Evolutionary conservation across 2,797 vertebrate species (phyloP).

Genomic region (Xenopus petersii): DNA sequence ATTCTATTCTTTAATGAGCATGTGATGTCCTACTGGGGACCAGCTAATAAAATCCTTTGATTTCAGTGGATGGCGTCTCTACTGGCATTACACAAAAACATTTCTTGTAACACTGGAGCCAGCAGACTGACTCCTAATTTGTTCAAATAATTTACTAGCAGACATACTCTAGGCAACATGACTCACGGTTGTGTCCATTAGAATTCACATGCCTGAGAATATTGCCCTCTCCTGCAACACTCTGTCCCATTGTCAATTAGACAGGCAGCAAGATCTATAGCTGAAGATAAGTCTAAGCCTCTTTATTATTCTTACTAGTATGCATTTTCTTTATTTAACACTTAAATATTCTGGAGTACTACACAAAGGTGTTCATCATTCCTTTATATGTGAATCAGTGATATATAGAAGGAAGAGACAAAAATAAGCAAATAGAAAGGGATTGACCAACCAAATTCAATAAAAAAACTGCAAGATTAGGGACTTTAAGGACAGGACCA

Average conservation of each 20-base stretch:
- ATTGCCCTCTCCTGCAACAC: slow-evolving; percentile 7
- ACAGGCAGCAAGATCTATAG: neutral
- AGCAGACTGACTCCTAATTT: slow-evolving; percentile 16
- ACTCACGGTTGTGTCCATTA: neutral
- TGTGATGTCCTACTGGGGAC: slow-evolving; percentile 41
- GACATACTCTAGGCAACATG: slow-evolving; percentile 5
- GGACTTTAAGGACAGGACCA: too few species aligned
- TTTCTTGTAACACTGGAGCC: slow-evolving; percentile 30
- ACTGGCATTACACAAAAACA: slow-evolving; percentile 38
- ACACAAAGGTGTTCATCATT: too few species aligned
- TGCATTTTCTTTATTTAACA: too few species aligned
- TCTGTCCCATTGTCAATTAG: slow-evolving; percentile 13
- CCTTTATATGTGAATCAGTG: too few species aligned
- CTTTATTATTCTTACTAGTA: too few species aligned
- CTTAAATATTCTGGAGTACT: too few species aligned
- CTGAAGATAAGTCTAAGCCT: too few species aligned
- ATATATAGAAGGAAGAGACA: too few species aligned
- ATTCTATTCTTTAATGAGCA: slow-evolving; percentile 16
- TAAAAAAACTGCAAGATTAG: too few species aligned
- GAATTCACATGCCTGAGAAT: neutral
- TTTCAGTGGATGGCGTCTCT: slow-evolving; percentile 43
- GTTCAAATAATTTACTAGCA: slow-evolving; percentile 8
- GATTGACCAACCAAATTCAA: too few species aligned
- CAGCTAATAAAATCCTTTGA: slow-evolving; percentile 44
- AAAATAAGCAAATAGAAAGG: too few species aligned